Conservation (phyloP, 2,797 vertebrate genomes). For the Leucoraja ocellata region DNA sequence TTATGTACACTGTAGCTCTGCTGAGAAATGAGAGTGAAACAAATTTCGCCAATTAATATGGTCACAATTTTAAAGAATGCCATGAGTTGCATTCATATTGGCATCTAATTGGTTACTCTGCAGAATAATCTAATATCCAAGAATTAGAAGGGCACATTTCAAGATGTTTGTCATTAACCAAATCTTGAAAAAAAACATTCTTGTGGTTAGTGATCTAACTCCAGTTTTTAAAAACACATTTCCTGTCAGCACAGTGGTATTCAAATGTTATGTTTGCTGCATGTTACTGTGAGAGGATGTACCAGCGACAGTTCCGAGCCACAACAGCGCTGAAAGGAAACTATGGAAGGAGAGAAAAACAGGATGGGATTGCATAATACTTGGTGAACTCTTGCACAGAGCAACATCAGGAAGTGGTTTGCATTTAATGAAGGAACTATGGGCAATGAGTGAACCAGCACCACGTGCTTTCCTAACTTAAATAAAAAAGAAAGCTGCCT, state of each 20-base stretch:
- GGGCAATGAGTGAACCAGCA: background rate
- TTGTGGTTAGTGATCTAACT: background rate
- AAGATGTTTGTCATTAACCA: background rate
- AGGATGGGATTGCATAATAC: background rate
- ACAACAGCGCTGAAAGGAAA: background rate
- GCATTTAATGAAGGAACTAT: background rate
- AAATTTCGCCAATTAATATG: background rate
- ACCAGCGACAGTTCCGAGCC: background rate
- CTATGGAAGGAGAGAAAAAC: background rate
- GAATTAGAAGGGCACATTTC: background rate
- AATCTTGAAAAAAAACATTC: background rate
- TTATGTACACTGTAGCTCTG: background rate
- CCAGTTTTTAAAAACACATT: background rate
- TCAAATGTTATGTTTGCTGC: background rate
- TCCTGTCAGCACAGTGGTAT: background rate
- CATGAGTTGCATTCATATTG: background rate
- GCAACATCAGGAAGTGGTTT: background rate
- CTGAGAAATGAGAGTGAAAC: background rate
- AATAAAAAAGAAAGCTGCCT: background rate
- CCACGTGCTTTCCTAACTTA: background rate
- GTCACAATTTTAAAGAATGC: background rate
- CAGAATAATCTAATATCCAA: background rate
- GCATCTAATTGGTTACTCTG: background rate
- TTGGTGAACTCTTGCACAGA: background rate
- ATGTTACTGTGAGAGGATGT: background rate